Evolutionary conservation across 2,113 vertebrate genomes (phyloP), one percentile per base, ranked within the genome.

Genomic region (Hemicordylus capensis): DNA sequence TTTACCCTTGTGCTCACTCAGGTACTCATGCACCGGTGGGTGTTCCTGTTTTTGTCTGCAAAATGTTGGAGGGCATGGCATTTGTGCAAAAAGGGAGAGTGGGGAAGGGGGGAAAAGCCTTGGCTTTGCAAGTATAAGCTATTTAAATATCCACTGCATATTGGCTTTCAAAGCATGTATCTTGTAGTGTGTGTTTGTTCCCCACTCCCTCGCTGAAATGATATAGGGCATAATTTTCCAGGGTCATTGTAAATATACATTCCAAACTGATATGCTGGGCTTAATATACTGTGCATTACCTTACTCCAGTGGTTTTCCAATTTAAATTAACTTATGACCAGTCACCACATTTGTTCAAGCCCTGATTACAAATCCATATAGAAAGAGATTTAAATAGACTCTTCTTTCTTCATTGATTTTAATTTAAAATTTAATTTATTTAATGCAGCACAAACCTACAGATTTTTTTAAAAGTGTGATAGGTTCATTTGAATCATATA

Each of bases 351-450:
- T 89, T 92, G 85, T 92, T 93, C 76, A 86, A 51, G 54, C 84
- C 73, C 70, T 93, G 90, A 94, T 91, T 93, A 90, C 78, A 94
- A 94, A 95, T 95, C 86, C 72, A 88, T 92, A 89, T 89, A 77
- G 86, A 88, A 92, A 56, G 70, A 48, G 85, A 94, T 92, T 93
- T 90, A 92, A 94, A 88, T 91, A 89, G 83, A 89, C 56, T 89
- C 75, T 90, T 93, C 80, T 90, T 93, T 95, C 87, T 94, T 93
- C 85, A 94, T 90, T 93, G 92, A 96, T 93, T 95, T 94, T 92
- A 93, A 93, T 93, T 94, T 94, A 90, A 91, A 93, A 76, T 66
- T 77, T 90, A 92, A 92, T 93, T 89, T 81, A 85, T 87, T 85
- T 86, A 88, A 85, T 83, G 39, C 64, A 91, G 22, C 39, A 83